phyloP scores from a whole-genome alignment of 2,888 invertebrate species.

The Cantharis rustica region DNA sequence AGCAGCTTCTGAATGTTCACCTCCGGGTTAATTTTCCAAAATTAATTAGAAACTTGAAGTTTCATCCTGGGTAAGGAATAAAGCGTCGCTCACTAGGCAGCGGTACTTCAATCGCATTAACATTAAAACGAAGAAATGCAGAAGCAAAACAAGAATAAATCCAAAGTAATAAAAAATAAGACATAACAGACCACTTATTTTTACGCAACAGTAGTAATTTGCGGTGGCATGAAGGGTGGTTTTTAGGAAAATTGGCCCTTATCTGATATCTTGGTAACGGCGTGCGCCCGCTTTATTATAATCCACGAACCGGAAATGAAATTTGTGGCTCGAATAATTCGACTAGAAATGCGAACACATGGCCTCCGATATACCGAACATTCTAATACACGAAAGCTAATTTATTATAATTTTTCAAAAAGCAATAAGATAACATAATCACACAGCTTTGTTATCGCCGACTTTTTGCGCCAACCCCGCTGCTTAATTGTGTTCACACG shows the following conservation, averaged over 20 bases:
- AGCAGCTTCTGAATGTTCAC: neutral
- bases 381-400: slow-evolving; percentile 27
- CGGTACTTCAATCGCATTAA: neutral
- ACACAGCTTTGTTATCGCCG: neutral
- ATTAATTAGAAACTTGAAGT: slow-evolving; percentile 26
- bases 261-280: slow-evolving; percentile 32
- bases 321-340: slow-evolving; percentile 40
- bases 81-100: slow-evolving; percentile 12
- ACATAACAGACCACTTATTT: slow-evolving; percentile 31
- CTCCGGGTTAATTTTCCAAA: slow-evolving; percentile 29
- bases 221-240: slow-evolving; percentile 24
- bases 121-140: slow-evolving; percentile 7
- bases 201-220: slow-evolving; percentile 31
- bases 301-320: slow-evolving; percentile 36
- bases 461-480: neutral
- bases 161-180: slow-evolving; percentile 29
- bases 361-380: slow-evolving; percentile 31
- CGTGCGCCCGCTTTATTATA: slow-evolving; percentile 35
- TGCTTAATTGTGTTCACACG: neutral
- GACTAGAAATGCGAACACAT: slow-evolving; percentile 38
- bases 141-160: slow-evolving; percentile 23
- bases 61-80: slow-evolving; percentile 21
- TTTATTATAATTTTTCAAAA: slow-evolving; percentile 25
- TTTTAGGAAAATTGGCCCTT: slow-evolving; percentile 30
- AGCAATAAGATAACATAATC: neutral